These are phyloP conservation scores for Danio tinwini DNA, from an alignment of 2,797 vertebrate species.

Conservation along the genomic window DNA sequence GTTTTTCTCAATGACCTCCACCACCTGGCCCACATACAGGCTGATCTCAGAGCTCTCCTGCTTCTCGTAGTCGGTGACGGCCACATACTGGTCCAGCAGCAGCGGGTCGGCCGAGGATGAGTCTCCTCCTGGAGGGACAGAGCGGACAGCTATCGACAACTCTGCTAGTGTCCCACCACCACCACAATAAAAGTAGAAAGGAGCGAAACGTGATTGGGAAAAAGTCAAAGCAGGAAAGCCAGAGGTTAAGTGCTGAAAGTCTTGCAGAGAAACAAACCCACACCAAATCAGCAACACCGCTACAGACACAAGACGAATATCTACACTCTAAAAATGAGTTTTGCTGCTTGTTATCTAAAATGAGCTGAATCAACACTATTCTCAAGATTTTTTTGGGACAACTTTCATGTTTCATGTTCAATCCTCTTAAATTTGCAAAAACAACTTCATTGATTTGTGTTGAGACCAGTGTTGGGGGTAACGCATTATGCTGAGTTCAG, in stretches of 20 bases:
- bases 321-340: too few relatives aligned
- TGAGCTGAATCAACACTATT: too few relatives aligned
- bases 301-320: not conserved
- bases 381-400: too few relatives aligned
- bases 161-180: slow-evolving; percentile 39
- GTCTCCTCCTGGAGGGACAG: slow-evolving; percentile 80
- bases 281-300: slow-evolving; percentile 61
- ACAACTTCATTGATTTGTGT: too few relatives aligned
- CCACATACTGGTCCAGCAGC: slow-evolving; percentile 95
- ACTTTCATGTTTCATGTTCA: too few relatives aligned
- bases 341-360: too few relatives aligned
- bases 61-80: slow-evolving; percentile 95
- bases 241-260: slow-evolving; percentile 49
- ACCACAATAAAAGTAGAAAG: not conserved
- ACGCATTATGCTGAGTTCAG: too few relatives aligned
- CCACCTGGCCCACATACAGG: slow-evolving; percentile 92
- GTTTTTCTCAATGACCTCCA: slow-evolving; percentile 99
- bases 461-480: too few relatives aligned
- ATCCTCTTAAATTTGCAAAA: too few relatives aligned
- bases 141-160: slow-evolving; percentile 38
- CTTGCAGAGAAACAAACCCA: slow-evolving; percentile 29
- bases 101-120: slow-evolving; percentile 85
- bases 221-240: slow-evolving; percentile 27
- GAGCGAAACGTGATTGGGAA: slow-evolving; percentile 61
- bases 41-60: slow-evolving; percentile 99